phyloP scores from a whole-genome alignment of 2,797 vertebrate species.

The Arnoldichthys spilopterus region DNA sequence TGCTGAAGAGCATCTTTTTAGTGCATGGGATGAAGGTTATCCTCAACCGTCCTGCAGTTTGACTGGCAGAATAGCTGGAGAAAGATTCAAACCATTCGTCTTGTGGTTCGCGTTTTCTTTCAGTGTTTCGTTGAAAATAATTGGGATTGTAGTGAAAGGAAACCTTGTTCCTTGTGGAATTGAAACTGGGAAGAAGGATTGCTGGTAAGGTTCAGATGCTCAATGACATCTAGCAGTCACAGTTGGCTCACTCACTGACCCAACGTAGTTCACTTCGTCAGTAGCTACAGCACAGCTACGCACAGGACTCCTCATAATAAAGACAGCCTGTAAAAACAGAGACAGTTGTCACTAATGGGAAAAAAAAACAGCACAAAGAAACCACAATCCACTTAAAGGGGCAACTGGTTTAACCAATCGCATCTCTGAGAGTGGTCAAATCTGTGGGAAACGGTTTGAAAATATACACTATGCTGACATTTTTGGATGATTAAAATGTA shows the following conservation, averaged over 20 bases:
- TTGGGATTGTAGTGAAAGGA: background rate
- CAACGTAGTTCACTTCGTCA: background rate
- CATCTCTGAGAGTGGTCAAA: no score
- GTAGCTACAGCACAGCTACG: background rate
- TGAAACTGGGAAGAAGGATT: background rate
- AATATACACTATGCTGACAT: no score
- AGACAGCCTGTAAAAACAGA: conserved; percentile 23
- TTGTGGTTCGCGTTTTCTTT: background rate
- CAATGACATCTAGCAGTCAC: background rate
- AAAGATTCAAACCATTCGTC: background rate
- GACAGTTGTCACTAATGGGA: background rate
- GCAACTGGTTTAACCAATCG: no score
- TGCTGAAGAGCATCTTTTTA: background rate
- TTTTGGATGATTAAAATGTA: background rate
- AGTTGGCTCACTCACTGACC: conserved; percentile 5
- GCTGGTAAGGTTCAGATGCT: conserved; percentile 29
- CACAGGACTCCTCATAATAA: background rate
- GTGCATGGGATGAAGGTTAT: conserved; percentile 6
- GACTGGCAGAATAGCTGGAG: background rate
- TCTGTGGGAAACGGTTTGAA: no score
- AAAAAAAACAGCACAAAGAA: background rate
- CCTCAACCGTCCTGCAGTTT: background rate
- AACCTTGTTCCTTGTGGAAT: background rate
- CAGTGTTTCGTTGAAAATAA: conserved; percentile 1
- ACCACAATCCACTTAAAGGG: background rate